phyloP scores from a whole-genome alignment of 2,797 vertebrate genomes.

The Helicolenus hilgendorfi region DNA sequence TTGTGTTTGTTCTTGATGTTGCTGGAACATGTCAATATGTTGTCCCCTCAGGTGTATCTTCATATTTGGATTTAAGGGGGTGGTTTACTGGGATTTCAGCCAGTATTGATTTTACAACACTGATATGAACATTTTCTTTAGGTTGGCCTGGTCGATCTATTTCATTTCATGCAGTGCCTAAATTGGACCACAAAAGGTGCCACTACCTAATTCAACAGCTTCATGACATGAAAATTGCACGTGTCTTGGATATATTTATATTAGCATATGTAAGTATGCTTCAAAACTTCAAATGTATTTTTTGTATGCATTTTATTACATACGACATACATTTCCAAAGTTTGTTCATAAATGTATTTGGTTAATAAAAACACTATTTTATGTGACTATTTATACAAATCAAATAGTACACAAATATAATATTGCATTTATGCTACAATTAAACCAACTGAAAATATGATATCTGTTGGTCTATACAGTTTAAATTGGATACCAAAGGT shows the following conservation, averaged over 20 bases:
- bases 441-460: too few species aligned
- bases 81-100: neutral
- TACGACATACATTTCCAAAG: too few species aligned
- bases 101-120: neutral
- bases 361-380: too few species aligned
- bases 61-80: neutral
- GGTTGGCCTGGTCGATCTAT: neutral
- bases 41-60: neutral
- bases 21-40: slow-evolving; percentile 7
- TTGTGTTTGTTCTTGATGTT: neutral
- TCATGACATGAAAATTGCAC: neutral
- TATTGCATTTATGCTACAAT: too few species aligned
- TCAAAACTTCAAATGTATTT: neutral
- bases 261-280: neutral
- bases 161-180: neutral
- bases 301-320: too few species aligned
- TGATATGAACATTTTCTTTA: neutral
- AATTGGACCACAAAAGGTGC: rapidly evolving
- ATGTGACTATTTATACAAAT: rapidly evolving
- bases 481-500: too few species aligned
- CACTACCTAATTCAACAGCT: neutral
- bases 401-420: too few species aligned
- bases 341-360: too few species aligned
- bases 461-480: too few species aligned
- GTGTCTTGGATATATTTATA: too few species aligned